Conservation (phyloP, 1,140 invertebrate genomes). For the Ceratosolen fusciceps region DNA sequence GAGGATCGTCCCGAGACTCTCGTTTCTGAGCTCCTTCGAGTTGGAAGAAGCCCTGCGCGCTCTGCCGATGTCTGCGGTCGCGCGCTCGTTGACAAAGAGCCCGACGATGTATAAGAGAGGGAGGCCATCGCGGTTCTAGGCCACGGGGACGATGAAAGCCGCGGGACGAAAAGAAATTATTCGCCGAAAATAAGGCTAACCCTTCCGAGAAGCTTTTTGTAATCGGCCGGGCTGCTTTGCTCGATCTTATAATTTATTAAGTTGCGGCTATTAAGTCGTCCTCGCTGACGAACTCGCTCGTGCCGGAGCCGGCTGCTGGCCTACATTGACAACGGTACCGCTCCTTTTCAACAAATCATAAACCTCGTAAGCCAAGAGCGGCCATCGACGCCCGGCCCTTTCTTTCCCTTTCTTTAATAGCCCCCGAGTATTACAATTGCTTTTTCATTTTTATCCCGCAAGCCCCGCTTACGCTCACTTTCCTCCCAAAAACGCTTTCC, state of each 20-base stretch:
- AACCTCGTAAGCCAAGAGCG: not conserved
- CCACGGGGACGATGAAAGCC: slow-evolving; percentile 27
- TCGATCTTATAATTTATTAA: slow-evolving; percentile 66
- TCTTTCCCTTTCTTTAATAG: too few relatives aligned
- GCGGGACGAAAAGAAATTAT: slow-evolving; percentile 64
- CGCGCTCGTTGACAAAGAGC: slow-evolving; percentile 54
- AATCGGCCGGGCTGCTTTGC: slow-evolving; percentile 59
- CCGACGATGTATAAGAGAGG: too few relatives aligned
- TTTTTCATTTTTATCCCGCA: too few relatives aligned
- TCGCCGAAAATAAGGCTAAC: slow-evolving; percentile 62
- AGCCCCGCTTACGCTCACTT: too few relatives aligned
- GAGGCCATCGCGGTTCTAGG: not conserved
- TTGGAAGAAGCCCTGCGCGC: too few relatives aligned
- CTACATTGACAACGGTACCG: not conserved
- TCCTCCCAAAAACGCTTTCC: too few relatives aligned
- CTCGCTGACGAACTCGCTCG: slow-evolving; percentile 50
- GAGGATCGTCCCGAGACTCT: slow-evolving; percentile 20
- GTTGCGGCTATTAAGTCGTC: slow-evolving; percentile 62
- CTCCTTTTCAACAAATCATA: not conserved
- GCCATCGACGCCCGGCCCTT: too few relatives aligned
- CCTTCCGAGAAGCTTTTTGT: slow-evolving; percentile 68
- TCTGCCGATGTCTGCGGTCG: slow-evolving; percentile 39
- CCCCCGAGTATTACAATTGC: too few relatives aligned
- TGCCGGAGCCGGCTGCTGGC: too few relatives aligned
- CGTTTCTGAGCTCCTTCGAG: too few relatives aligned